Conservation (phyloP, 2,797 vertebrate species). For the Eleutherodactylus coqui region DNA sequence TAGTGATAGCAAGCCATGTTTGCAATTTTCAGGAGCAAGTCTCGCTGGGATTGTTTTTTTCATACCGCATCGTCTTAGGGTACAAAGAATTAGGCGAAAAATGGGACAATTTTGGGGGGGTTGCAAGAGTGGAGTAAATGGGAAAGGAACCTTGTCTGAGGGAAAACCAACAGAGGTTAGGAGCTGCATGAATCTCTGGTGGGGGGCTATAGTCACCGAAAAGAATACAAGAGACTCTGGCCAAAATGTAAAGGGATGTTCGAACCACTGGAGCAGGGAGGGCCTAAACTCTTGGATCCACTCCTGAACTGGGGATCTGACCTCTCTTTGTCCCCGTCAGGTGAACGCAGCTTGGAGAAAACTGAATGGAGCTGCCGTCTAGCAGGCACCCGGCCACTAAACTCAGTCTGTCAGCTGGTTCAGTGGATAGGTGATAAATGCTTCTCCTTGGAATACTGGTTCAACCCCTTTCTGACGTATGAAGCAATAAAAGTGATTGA, state of each 20-base stretch:
- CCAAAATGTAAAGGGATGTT: background rate
- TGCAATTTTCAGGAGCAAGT: background rate
- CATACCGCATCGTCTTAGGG: background rate
- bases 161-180: too few relatives aligned
- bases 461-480: too few relatives aligned
- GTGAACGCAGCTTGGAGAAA: too few relatives aligned
- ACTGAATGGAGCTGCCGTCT: too few relatives aligned
- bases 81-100: background rate
- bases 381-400: too few relatives aligned
- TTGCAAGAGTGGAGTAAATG: background rate
- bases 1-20: background rate
- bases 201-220: background rate
- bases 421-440: background rate
- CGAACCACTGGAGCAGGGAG: too few relatives aligned
- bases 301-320: too few relatives aligned
- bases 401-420: too few relatives aligned
- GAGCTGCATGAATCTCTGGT: too few relatives aligned
- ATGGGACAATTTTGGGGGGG: background rate
- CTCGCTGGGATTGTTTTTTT: background rate
- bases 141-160: background rate
- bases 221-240: background rate
- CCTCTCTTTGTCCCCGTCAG: too few relatives aligned
- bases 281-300: too few relatives aligned
- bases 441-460: background rate
- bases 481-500: too few relatives aligned